These are phyloP conservation scores for Leucophenga maculata DNA, from an alignment of 2,888 invertebrate genomes.

Conservation along the genomic window DNA sequence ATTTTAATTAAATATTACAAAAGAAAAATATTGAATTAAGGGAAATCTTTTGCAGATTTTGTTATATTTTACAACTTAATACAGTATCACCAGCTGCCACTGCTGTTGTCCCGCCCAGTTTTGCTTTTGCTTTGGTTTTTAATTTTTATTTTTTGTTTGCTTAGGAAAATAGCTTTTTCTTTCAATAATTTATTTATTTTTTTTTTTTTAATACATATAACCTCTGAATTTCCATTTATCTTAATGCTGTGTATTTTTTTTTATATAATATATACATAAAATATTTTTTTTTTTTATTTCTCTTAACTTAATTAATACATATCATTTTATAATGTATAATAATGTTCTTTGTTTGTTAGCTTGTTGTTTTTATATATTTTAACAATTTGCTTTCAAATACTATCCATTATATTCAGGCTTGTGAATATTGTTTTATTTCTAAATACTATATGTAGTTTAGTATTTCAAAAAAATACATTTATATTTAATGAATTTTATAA, in stretches of 20 bases:
- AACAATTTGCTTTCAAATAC: slow-evolving; percentile 25
- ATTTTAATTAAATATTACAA: slow-evolving; percentile 21
- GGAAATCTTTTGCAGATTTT: too few species aligned
- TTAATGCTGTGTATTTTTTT: slow-evolving; percentile 26
- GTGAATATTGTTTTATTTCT: slow-evolving; percentile 25
- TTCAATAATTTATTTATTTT: too few species aligned
- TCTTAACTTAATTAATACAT: too few species aligned
- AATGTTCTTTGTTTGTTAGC: too few species aligned
- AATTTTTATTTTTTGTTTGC: neutral
- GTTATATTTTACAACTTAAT: too few species aligned
- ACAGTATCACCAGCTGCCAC: too few species aligned
- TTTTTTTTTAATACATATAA: too few species aligned
- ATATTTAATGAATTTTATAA: neutral
- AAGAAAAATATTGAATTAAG: slow-evolving; percentile 36
- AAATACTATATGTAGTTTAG: too few species aligned
- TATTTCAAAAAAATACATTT: slow-evolving; percentile 43
- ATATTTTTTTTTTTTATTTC: slow-evolving; percentile 27
- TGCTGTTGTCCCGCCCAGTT: slow-evolving; percentile 13
- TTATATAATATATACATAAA: slow-evolving; percentile 46
- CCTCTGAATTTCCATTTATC: too few species aligned
- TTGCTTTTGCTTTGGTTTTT: slow-evolving; percentile 13
- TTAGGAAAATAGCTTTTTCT: too few species aligned
- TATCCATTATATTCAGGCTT: slow-evolving; percentile 23
- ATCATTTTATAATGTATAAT: too few species aligned
- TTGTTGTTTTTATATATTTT: too few species aligned